phyloP scores from a whole-genome alignment of 2,888 invertebrate species.

The Hymenopus coronatus region DNA sequence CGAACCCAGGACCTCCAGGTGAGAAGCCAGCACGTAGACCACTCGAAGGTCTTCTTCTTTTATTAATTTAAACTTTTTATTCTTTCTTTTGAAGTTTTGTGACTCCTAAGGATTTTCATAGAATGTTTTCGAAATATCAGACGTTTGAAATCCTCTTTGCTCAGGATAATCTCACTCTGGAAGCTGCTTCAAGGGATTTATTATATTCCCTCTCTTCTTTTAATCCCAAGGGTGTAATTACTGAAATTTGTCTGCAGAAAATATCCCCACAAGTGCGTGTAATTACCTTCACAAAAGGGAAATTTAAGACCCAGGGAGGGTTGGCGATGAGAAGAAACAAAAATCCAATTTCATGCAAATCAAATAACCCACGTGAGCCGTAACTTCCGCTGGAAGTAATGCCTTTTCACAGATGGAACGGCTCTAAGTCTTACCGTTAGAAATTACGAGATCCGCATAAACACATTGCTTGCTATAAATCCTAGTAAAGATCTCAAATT shows the following conservation, averaged over 20 bases:
- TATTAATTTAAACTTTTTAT: too few species aligned
- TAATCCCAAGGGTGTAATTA: background rate
- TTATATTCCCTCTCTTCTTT: background rate
- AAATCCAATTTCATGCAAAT: background rate
- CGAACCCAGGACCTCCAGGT: too few species aligned
- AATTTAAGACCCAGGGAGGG: background rate
- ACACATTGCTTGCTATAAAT: background rate
- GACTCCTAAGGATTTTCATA: too few species aligned
- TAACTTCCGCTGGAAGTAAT: background rate
- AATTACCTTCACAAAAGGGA: background rate
- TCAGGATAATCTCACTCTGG: background rate
- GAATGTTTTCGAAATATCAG: too few species aligned
- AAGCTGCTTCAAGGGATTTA: background rate
- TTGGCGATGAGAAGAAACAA: background rate
- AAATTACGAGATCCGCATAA: background rate
- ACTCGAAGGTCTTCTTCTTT: too few species aligned
- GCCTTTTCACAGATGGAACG: background rate
- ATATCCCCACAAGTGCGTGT: background rate
- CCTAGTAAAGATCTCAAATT: background rate
- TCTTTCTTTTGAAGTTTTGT: too few species aligned
- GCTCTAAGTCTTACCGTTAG: background rate
- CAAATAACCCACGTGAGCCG: background rate
- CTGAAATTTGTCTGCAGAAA: background rate
- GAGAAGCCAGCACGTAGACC: too few species aligned
- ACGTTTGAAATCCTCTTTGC: background rate